Conservation (phyloP, 2,797 vertebrate species). For the Channa striata region DNA sequence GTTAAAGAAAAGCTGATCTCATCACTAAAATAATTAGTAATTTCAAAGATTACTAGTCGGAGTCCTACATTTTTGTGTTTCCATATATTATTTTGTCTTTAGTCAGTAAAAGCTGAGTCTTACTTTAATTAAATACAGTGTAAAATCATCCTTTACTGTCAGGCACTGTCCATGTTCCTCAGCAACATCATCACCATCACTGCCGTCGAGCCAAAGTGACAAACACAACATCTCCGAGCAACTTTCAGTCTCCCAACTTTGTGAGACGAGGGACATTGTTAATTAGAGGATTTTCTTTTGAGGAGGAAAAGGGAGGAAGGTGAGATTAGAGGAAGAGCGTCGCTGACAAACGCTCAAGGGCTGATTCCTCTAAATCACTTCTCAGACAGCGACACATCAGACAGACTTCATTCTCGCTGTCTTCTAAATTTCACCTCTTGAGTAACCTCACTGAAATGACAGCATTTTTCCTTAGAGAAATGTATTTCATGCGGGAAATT, state of each 20-base stretch:
- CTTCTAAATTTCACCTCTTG: constrained; percentile 13
- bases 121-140: too few species aligned
- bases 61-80: too few species aligned
- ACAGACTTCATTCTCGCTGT: constrained; percentile 12
- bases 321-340: constrained; percentile 35
- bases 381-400: constrained; percentile 24
- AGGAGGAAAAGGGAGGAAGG: constrained; percentile 5
- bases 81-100: too few species aligned
- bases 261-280: constrained; percentile 3
- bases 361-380: constrained; percentile 25
- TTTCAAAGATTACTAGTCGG: too few species aligned
- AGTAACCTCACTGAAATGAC: not conserved
- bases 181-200: not conserved
- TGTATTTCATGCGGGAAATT: constrained; percentile 6
- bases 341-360: constrained; percentile 16
- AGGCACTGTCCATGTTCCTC: too few species aligned
- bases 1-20: too few species aligned
- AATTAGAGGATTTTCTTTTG: constrained; percentile 33
- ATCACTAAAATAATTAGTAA: too few species aligned
- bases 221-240: not conserved
- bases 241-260: not conserved
- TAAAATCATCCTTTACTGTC: too few species aligned
- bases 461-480: not conserved
- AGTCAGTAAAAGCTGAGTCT: too few species aligned
- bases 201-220: not conserved